Conservation (phyloP, 2,797 vertebrate species). For the Cossypha caffra region DNA sequence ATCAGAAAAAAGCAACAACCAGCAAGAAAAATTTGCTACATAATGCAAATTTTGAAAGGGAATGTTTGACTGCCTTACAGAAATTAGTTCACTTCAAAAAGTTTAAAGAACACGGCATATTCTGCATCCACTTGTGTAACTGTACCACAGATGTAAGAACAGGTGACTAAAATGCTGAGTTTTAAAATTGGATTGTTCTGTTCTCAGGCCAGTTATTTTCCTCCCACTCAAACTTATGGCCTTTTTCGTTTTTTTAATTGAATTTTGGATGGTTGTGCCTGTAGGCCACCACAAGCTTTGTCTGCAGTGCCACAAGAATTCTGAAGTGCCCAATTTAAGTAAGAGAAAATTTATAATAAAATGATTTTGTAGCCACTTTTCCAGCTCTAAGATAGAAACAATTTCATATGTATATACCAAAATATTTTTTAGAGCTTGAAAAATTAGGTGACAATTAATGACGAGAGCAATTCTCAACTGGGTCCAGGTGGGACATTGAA, state of each 20-base stretch:
- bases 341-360: not conserved
- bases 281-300: not conserved
- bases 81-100: not conserved
- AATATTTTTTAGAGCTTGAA: not conserved
- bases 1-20: not conserved
- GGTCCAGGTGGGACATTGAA: not conserved
- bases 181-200: not conserved
- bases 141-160: not conserved
- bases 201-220: not conserved
- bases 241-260: not conserved
- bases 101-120: not conserved
- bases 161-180: not conserved
- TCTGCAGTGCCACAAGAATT: not conserved
- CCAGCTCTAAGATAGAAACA: not conserved
- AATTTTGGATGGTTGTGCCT: not conserved
- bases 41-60: not conserved
- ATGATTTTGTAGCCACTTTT: not conserved
- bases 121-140: not conserved
- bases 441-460: not conserved
- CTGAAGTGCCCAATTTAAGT: not conserved
- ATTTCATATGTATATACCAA: not conserved
- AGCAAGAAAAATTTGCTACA: not conserved
- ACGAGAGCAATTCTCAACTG: not conserved
- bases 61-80: not conserved
- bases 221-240: not conserved